phyloP scores from a whole-genome alignment of 2,797 vertebrate species.

The Pachyuromys duprasi region DNA sequence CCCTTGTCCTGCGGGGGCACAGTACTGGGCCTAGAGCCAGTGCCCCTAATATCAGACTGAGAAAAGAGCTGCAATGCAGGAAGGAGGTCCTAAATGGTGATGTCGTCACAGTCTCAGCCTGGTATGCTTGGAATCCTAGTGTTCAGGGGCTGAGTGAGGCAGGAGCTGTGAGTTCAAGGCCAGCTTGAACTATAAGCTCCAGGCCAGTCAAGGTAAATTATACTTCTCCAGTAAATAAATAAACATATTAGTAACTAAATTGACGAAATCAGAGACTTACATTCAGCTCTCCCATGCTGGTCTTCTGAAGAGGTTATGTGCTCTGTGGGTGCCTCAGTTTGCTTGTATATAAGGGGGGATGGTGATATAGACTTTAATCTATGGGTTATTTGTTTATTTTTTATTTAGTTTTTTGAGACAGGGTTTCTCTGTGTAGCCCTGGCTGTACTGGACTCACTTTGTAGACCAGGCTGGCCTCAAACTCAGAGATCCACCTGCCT shows the following conservation, averaged over 20 bases:
- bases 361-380: background rate
- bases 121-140: background rate
- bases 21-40: background rate
- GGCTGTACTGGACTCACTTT: no score
- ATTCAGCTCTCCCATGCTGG: background rate
- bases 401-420: no score
- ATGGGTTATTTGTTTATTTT: background rate
- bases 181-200: background rate
- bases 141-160: background rate
- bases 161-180: background rate
- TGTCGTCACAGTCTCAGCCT: background rate
- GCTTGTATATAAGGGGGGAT: background rate
- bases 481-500: no score
- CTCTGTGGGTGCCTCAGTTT: constrained; percentile 27
- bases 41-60: background rate
- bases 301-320: background rate
- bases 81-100: background rate
- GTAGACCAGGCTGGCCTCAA: no score
- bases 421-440: no score
- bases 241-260: background rate
- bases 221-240: background rate
- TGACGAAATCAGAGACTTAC: background rate
- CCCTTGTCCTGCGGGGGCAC: background rate
- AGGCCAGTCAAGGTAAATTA: background rate
- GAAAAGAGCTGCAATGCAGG: background rate